These are phyloP conservation scores for Clanis bilineata DNA, from an alignment of 2,888 invertebrate genomes.

Conservation along the genomic window DNA sequence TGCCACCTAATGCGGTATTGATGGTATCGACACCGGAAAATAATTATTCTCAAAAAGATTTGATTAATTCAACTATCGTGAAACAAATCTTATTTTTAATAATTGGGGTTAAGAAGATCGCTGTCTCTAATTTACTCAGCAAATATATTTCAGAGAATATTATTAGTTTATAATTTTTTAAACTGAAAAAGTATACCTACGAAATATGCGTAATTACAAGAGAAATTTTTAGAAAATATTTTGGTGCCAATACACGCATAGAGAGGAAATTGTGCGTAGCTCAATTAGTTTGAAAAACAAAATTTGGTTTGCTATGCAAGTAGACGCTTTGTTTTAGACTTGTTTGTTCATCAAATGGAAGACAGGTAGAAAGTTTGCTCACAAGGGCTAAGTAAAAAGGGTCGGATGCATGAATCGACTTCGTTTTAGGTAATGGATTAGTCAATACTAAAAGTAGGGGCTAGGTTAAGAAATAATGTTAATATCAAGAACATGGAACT, in stretches of 20 bases:
- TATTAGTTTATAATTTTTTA: no score
- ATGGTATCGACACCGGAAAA: not conserved
- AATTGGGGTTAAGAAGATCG: not conserved
- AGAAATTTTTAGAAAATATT: conserved; percentile 6
- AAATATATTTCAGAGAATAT: no score
- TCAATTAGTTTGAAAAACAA: not conserved
- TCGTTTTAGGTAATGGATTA: conserved; percentile 3
- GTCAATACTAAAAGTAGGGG: not conserved
- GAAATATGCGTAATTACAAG: not conserved
- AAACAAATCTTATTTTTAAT: not conserved
- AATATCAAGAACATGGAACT: no score
- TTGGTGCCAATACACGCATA: not conserved
- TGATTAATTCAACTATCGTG: not conserved
- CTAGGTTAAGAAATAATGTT: not conserved
- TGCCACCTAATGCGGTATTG: not conserved
- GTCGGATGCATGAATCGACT: conserved; percentile 42
- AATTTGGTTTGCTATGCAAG: not conserved
- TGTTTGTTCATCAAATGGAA: conserved; percentile 21
- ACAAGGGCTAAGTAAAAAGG: conserved; percentile 38
- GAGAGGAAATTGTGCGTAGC: conserved; percentile 8
- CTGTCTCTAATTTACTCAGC: no score
- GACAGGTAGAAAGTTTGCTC: conserved; percentile 7
- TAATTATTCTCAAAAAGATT: not conserved
- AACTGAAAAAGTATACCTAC: not conserved
- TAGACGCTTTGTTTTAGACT: conserved; percentile 30